These are phyloP conservation scores for Coturnix japonica DNA, from an alignment of 2,113 vertebrate species.

Conservation along the genomic window DNA sequence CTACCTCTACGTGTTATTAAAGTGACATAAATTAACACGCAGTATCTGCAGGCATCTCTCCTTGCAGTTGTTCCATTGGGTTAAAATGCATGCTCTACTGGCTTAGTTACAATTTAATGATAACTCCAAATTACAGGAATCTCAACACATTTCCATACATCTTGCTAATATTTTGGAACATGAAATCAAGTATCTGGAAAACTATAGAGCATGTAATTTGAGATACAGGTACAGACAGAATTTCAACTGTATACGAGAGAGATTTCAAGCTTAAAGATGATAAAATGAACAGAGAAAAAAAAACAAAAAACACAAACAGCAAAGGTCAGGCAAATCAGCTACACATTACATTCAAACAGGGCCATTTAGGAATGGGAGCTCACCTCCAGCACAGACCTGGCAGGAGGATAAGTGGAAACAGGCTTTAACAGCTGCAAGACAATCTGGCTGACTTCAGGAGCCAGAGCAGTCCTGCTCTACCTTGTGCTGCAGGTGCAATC, in stretches of 20 bases:
- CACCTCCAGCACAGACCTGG: background rate
- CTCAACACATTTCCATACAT: background rate
- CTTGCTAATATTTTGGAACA: background rate
- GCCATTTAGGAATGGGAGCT: background rate
- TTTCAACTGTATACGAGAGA: background rate
- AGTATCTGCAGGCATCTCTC: background rate
- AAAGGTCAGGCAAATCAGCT: background rate
- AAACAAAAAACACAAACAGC: background rate
- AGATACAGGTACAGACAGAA: background rate
- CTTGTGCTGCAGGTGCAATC: background rate
- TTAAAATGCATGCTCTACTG: background rate
- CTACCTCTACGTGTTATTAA: background rate
- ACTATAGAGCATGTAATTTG: background rate
- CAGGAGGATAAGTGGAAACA: background rate
- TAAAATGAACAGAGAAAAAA: background rate
- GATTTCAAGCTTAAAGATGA: background rate
- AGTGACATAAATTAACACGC: background rate
- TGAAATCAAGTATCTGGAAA: background rate
- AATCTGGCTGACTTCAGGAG: background rate
- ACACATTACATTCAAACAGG: background rate
- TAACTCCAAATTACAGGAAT: background rate
- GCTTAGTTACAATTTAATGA: background rate
- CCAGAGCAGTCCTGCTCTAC: background rate
- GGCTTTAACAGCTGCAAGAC: background rate
- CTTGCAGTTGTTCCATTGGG: background rate